Evolutionary conservation across 2,113 vertebrate genomes (phyloP).

Genomic region (Mystacornis crossleyi): DNA sequence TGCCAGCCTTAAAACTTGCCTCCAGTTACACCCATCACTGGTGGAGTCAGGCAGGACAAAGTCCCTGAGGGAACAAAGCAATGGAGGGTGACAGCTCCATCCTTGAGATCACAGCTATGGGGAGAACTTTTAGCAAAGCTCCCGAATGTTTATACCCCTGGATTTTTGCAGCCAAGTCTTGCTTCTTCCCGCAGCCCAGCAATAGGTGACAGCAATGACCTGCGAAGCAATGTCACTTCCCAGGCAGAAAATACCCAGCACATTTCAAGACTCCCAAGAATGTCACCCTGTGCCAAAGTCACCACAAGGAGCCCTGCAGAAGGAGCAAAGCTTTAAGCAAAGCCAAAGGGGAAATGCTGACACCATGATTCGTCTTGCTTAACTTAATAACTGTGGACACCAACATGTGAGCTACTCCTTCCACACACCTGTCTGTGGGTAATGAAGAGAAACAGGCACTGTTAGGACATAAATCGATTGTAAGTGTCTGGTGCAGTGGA

Average conservation of each 20-base stretch:
- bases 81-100: background rate
- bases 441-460: conserved; percentile 49
- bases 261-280: background rate
- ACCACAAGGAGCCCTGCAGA: background rate
- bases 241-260: background rate
- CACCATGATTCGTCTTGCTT: background rate
- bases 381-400: conserved; percentile 49
- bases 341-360: conserved; percentile 27
- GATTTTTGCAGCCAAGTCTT: background rate
- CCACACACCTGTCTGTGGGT: background rate
- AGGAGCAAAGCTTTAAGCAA: background rate
- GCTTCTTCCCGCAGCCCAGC: background rate
- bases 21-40: rapidly evolving
- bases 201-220: background rate
- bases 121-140: background rate
- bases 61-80: background rate
- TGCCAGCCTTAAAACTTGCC: background rate
- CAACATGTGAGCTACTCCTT: conserved; percentile 34
- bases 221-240: rapidly evolving
- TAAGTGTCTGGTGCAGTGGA: rapidly evolving
- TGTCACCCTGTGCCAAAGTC: background rate
- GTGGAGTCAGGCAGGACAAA: background rate
- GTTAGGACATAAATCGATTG: background rate
- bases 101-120: background rate
- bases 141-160: background rate